These are phyloP conservation scores for Myotis brandtii DNA, from an alignment of 2,113 vertebrate species.

Conservation along the genomic window DNA sequence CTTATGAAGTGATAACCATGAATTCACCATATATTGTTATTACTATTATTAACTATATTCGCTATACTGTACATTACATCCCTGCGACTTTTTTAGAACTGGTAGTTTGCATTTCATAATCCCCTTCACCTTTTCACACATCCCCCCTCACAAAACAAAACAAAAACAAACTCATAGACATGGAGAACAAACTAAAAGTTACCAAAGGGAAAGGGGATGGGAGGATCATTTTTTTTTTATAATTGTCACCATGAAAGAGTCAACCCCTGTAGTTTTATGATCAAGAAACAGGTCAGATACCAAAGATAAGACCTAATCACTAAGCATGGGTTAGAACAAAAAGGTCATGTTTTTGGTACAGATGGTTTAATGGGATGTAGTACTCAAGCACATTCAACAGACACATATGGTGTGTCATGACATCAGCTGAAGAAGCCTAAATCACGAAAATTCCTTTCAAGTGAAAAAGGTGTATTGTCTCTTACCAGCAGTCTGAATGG, in stretches of 20 bases:
- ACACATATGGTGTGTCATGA: neutral
- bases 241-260: neutral
- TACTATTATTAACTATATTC: neutral
- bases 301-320: neutral
- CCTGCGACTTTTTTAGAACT: neutral
- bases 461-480: neutral
- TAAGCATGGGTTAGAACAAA: neutral
- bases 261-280: neutral
- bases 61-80: neutral
- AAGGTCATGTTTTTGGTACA: neutral
- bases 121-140: neutral
- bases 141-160: neutral
- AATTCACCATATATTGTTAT: neutral
- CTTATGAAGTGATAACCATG: neutral
- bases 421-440: neutral
- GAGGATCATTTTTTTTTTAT: neutral
- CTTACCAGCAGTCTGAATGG: neutral
- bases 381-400: neutral
- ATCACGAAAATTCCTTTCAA: neutral
- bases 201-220: neutral
- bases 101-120: neutral
- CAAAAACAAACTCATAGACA: neutral
- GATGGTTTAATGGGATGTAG: neutral
- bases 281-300: conserved; percentile 11
- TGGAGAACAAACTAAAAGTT: neutral